phyloP scores from a whole-genome alignment of 2,113 vertebrate species.

The Urocitellus parryii region DNA sequence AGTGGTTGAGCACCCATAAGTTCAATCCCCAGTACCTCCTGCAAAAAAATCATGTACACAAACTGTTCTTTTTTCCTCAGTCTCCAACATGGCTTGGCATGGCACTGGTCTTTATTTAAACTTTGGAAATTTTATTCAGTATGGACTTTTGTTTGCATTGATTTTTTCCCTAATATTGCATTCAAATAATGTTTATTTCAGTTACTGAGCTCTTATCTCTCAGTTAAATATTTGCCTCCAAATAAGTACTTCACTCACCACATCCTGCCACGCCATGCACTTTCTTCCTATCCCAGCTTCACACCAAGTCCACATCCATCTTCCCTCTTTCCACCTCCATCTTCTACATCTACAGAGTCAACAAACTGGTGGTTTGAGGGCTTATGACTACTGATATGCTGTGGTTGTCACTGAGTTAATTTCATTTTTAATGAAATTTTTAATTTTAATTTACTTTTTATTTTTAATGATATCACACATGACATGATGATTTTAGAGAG shows the following conservation, averaged over 20 bases:
- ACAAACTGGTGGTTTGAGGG: neutral
- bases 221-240: neutral
- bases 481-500: neutral
- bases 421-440: neutral
- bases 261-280: neutral
- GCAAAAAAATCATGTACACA: neutral
- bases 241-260: neutral
- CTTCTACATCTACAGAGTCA: neutral
- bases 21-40: too few relatives aligned
- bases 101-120: neutral
- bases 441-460: neutral
- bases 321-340: neutral
- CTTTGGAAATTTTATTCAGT: neutral
- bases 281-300: accelerated
- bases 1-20: too few relatives aligned
- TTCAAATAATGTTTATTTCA: neutral
- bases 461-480: neutral
- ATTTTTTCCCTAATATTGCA: neutral
- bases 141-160: neutral
- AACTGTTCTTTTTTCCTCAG: neutral
- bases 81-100: neutral
- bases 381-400: neutral
- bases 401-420: neutral
- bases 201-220: neutral
- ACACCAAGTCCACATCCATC: neutral